Base-by-base conservation (phyloP, 2,113 vertebrate species). In the Sander lucioperca region DNA sequence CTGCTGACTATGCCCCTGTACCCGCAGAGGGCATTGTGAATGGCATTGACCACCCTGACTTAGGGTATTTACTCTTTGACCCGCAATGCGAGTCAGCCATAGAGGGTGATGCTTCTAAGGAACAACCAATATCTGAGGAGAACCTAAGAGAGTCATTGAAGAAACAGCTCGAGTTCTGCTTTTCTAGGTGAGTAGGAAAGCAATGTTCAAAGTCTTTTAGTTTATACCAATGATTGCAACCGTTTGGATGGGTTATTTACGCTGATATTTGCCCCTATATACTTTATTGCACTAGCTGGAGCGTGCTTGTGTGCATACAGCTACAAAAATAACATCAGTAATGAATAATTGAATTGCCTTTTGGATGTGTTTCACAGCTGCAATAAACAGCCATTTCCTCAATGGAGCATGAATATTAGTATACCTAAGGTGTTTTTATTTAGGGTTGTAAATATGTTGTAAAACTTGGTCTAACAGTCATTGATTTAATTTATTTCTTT, bases 111-210 rank as follows among this genome's bases (percentile, higher is more conserved):
- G 91, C 94, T 51, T 6, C 93, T 1, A 86, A 92, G 67, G 89
- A 94, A 53, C 84, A 93, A 80, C 87, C 89, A 0, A 88, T 97
- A 90, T 96, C 96, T 88, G 93, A 96, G 66, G 97, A 98, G 93
- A 96, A 93, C 86, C 86, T 99, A 0, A 95, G 96, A 79, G 97
- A 97, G 71, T 97, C 97, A 91, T 91, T 99, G 92, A 99, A 96
- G 84, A 98, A 97, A 88, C 97, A 96, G n/a, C 93, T 99, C 1
- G 98, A 99, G 81, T 99, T 98, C 88, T 99, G 96, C 94, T 99
- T 99, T 82, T 99, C 97, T 59, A 95, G 98, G 98, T 99, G 93
- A 74, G 56, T 56, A 23, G 6, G 25, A 12, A 19, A 62, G 15
- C 1, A 33, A 30, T n/a, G 3, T 33, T 6, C 10, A 25, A 48